Evolutionary conservation across 1,140 invertebrate genomes (phyloP), one percentile per base, ranked within the genome.

Genomic region (Trachymyrmex septentrionalis): DNA sequence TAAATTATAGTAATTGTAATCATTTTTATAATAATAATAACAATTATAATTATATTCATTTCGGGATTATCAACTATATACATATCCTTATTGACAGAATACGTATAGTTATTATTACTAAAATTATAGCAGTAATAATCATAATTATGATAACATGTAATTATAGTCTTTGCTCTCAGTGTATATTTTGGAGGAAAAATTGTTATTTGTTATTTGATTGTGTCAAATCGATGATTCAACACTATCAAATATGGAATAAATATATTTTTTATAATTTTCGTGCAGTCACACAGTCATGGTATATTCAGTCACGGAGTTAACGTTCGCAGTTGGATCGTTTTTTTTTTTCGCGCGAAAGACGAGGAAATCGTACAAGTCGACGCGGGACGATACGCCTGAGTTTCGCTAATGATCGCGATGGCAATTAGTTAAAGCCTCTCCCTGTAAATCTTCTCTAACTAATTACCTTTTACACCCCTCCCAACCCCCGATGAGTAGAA

Each of bases 361-460:
- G 48, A 12, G 48, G 57, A 77, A 86, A 64, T 73, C 24, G 57
- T 55, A 21, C 30, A 59, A 21, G 34, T 64, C 48, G 59, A 57
- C 38, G 78, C 59, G 48, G 14, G n/a, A 66, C 57, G 87, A 85
- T 85, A 88, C 85, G 82, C 82, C 71, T 92, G 90, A 92, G 87
- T 91, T 88, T 92, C 64, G 88, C 85, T 92, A 92, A 93, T 92
- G 90, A 92, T 92, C 85, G 81, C 80, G 86, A 88, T 88, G 82
- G 91, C 90, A 92, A 94, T 94, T 94, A 93, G 92, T 92, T 77
- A 59, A 87, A 85, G 85, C 85, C 59, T 84, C 86, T 88, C 84
- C 89, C 87, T 85, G 92, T 93, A 93, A 94, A 93, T 93, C 92
- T 88, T 81, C 66, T 59, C 75, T 92, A 93, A 94, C 91, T 92